phyloP scores from a whole-genome alignment of 2,888 invertebrate species.

The Caenorhabditis zanzibari region DNA sequence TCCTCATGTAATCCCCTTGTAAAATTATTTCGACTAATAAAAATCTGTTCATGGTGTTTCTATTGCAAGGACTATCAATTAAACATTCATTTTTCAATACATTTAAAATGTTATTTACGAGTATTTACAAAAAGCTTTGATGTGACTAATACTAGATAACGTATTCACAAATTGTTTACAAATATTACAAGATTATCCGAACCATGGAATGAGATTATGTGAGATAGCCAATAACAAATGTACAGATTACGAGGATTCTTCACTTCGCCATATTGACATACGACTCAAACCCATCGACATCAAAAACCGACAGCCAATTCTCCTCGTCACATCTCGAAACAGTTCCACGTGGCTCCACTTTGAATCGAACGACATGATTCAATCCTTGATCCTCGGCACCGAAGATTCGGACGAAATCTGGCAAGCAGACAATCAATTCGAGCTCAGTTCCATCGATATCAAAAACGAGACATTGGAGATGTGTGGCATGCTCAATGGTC shows the following conservation, averaged over 20 bases:
- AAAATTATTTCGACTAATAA: too few relatives aligned
- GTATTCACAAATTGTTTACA: background rate
- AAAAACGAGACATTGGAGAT: conserved; percentile 27
- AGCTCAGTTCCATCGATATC: conserved; percentile 2
- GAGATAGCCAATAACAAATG: background rate
- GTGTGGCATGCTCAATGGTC: conserved; percentile 10
- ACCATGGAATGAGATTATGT: background rate
- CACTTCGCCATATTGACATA: conserved; percentile 4
- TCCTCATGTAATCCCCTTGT: too few relatives aligned
- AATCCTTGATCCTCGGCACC: conserved; percentile 5
- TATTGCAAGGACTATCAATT: too few relatives aligned
- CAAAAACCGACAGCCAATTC: conserved; percentile 12
- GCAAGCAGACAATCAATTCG: conserved; percentile 14
- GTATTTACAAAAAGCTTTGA: too few relatives aligned
- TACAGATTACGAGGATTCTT: background rate
- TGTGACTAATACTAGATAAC: background rate
- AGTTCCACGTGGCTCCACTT: background rate
- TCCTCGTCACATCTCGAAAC: background rate
- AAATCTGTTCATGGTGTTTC: too few relatives aligned
- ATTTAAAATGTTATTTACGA: too few relatives aligned
- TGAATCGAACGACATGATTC: conserved; percentile 12
- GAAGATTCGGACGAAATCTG: conserved; percentile 1
- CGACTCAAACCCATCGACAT: conserved; percentile 6
- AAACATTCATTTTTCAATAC: too few relatives aligned
- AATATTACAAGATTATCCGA: too few relatives aligned